These are phyloP conservation scores for Littorina saxatilis DNA, from an alignment of 1,140 invertebrate genomes.

Conservation along the genomic window DNA sequence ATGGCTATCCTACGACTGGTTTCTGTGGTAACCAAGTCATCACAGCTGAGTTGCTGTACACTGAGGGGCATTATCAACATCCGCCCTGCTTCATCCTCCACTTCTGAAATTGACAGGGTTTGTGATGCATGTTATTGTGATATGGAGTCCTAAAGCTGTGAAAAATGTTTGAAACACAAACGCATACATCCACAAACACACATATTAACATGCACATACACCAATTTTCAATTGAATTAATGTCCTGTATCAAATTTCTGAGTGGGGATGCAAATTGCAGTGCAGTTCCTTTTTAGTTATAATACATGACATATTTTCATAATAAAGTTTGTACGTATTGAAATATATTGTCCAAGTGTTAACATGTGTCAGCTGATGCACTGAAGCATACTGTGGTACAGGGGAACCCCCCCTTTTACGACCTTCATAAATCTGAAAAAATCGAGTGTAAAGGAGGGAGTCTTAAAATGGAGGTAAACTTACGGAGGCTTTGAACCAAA, in stretches of 20 bases:
- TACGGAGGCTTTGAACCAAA: too few species aligned
- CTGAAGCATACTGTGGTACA: too few species aligned
- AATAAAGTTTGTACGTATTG: too few species aligned
- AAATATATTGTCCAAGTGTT: too few species aligned
- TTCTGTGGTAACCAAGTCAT: not conserved
- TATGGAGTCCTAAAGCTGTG: not conserved
- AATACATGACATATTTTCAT: too few species aligned
- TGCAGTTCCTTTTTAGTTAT: not conserved
- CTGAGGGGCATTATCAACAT: not conserved
- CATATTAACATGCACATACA: too few species aligned
- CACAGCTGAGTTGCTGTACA: not conserved
- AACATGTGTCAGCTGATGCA: too few species aligned
- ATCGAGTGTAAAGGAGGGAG: too few species aligned
- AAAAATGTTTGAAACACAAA: not conserved
- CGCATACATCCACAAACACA: not conserved
- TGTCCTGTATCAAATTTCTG: not conserved
- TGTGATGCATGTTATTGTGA: not conserved
- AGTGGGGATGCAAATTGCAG: not conserved
- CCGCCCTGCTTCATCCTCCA: not conserved
- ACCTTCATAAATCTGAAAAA: too few species aligned
- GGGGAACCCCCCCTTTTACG: too few species aligned
- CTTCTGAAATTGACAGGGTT: slow-evolving; percentile 1
- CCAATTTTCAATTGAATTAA: not conserved
- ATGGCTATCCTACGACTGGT: not conserved
- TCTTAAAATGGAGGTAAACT: too few species aligned